Conservation (phyloP, 2,113 vertebrate genomes). For the Apodemus sylvaticus region DNA sequence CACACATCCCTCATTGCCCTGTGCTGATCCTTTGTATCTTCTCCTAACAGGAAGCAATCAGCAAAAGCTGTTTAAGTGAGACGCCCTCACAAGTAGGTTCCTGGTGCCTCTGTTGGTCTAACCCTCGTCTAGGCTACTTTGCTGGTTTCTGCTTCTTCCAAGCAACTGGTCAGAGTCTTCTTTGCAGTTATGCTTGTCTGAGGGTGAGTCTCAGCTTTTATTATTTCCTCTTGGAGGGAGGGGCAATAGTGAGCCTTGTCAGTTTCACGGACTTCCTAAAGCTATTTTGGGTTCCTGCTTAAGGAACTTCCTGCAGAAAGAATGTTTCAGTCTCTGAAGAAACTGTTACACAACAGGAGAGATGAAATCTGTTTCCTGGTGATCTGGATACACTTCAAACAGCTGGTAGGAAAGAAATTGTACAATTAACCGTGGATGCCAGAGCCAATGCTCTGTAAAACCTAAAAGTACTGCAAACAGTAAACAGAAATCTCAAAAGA, state of each 20-base stretch:
- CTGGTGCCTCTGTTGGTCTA: neutral
- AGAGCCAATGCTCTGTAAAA: neutral
- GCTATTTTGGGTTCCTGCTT: neutral
- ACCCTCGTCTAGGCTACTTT: neutral
- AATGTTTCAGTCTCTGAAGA: neutral
- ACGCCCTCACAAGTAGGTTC: neutral
- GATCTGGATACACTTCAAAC: neutral
- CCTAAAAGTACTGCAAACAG: neutral
- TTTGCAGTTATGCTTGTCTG: neutral
- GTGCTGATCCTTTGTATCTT: no score
- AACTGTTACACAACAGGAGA: neutral
- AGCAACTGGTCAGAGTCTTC: neutral
- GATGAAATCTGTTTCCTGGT: neutral
- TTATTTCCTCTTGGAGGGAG: neutral
- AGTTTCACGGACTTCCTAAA: neutral
- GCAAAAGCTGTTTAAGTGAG: no score
- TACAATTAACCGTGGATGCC: neutral
- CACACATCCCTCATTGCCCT: no score
- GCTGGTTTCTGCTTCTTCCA: neutral
- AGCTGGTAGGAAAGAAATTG: constrained; percentile 5
- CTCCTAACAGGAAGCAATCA: no score
- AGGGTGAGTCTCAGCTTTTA: neutral
- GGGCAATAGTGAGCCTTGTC: neutral
- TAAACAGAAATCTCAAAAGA: neutral
- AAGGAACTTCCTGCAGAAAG: neutral